Evolutionary conservation across 2,888 invertebrate genomes (phyloP).

Genomic region (Melanchra persicariae): DNA sequence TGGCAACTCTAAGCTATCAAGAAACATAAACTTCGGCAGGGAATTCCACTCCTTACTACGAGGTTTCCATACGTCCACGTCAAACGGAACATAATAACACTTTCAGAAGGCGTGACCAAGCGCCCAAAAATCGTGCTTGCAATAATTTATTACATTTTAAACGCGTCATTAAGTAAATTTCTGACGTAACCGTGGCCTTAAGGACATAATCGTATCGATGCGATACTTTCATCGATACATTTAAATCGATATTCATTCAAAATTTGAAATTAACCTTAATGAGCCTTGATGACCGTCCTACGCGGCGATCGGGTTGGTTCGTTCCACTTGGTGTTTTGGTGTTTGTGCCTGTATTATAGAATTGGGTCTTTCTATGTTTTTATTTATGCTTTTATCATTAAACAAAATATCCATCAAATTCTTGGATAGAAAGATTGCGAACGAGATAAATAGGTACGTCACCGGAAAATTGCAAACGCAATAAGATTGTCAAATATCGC

Average conservation of each 20-base stretch:
- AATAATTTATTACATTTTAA: slow-evolving; percentile 70
- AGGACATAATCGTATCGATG: slow-evolving; percentile 82
- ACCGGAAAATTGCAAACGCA: too few species aligned
- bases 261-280: slow-evolving; percentile 88
- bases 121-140: slow-evolving; percentile 55
- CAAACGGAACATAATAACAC: slow-evolving; percentile 31
- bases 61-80: not conserved
- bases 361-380: not conserved
- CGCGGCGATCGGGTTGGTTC: slow-evolving; percentile 64
- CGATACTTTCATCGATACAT: slow-evolving; percentile 87
- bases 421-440: too few species aligned
- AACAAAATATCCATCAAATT: too few species aligned
- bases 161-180: slow-evolving; percentile 78
- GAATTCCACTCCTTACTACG: not conserved
- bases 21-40: too few species aligned
- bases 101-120: slow-evolving; percentile 45
- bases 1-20: too few species aligned
- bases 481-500: too few species aligned
- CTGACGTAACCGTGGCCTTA: slow-evolving; percentile 66
- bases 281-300: slow-evolving; percentile 84
- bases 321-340: slow-evolving; percentile 58
- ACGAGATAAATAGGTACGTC: too few species aligned
- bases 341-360: not conserved
- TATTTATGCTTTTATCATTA: too few species aligned
- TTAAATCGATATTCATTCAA: slow-evolving; percentile 86